A percentile compares a stretch with the other conserved stretches of the same genome.
Evolutionary conservation across 2,113 vertebrate genomes (phyloP).

Genomic region (Passerina amoena): DNA sequence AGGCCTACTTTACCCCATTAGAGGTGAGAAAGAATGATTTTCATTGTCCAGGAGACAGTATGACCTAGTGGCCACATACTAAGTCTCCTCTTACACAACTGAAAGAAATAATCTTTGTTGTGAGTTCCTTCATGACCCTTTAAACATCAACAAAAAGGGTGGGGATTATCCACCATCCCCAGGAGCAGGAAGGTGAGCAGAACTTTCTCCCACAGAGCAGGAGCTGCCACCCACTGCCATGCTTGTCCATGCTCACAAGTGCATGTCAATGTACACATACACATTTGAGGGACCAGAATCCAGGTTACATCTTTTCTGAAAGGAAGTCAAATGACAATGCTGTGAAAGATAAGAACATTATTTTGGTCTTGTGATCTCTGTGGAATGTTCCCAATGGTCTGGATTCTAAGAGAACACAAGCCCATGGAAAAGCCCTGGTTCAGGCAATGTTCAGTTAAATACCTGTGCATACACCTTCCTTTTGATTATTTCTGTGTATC

Average conservation of each 20-base stretch:
- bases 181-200: not conserved
- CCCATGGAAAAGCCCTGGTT: not conserved
- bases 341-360: not conserved
- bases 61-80: not conserved
- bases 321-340: not conserved
- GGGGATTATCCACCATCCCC: not conserved
- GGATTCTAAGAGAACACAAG: not conserved
- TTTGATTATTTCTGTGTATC: not conserved
- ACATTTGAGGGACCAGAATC: not conserved
- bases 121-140: not conserved
- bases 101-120: not conserved
- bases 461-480: fast-evolving
- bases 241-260: fast-evolving
- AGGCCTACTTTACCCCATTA: not conserved
- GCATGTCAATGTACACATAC: fast-evolving
- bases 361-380: not conserved
- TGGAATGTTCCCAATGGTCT: not conserved
- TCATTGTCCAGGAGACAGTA: not conserved
- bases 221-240: not conserved
- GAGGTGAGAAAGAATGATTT: not conserved
- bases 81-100: not conserved
- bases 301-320: not conserved
- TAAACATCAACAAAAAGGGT: not conserved
- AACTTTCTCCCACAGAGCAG: not conserved
- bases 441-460: not conserved